A percentile compares a stretch with the other conserved stretches of the same genome.
Conservation (phyloP, 2,888 invertebrate species). For the Clepsis dumicolana region DNA sequence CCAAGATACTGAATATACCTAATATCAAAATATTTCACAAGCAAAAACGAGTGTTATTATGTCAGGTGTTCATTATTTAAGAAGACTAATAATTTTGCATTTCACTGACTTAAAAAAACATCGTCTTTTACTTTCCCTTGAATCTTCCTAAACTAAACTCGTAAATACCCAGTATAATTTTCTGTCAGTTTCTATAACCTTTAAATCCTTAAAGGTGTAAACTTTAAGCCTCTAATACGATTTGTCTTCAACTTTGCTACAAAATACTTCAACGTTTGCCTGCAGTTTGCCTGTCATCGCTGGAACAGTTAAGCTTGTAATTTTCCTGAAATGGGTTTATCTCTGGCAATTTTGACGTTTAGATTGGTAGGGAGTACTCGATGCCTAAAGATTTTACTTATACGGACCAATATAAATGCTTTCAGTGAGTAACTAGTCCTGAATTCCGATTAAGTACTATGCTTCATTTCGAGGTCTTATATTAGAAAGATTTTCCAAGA, state of each 20-base stretch:
- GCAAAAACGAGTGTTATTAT: too few species aligned
- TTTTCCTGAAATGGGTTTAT: slow-evolving; percentile 5
- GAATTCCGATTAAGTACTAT: neutral
- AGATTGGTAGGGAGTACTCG: neutral
- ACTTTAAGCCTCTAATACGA: neutral
- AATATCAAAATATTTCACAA: too few species aligned
- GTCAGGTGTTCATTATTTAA: too few species aligned
- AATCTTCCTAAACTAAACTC: too few species aligned
- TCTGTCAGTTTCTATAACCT: neutral
- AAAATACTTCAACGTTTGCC: neutral
- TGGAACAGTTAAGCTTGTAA: slow-evolving; percentile 7
- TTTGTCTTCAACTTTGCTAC: neutral
- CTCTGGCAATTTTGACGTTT: slow-evolving; percentile 6
- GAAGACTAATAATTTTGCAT: too few species aligned
- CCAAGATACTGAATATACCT: too few species aligned
- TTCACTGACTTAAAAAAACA: too few species aligned
- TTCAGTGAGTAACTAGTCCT: neutral
- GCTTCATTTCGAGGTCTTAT: too few species aligned
- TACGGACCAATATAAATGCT: neutral
- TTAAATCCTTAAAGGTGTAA: neutral
- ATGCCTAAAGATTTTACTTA: neutral
- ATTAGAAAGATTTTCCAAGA: too few species aligned
- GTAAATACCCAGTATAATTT: too few species aligned
- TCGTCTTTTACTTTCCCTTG: too few species aligned
- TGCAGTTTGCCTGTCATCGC: slow-evolving; percentile 12